phyloP scores from a whole-genome alignment of 2,888 invertebrate species.

The Tenthredo distinguenda region DNA sequence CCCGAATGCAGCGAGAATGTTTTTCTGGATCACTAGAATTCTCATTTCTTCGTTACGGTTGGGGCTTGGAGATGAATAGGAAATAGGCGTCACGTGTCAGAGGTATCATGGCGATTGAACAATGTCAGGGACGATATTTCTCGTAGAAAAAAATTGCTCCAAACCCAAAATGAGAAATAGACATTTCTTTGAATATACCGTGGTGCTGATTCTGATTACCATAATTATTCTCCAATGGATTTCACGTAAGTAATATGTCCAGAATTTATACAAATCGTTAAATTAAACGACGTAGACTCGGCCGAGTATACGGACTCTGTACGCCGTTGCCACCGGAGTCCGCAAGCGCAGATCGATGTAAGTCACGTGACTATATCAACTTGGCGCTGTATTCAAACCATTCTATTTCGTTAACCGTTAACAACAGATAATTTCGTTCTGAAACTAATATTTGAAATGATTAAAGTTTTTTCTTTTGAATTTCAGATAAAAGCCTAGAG shows the following conservation, averaged over 20 bases:
- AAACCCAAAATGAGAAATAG: conserved; percentile 66
- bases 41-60: background rate
- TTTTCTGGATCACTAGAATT: background rate
- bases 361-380: conserved; percentile 17
- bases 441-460: background rate
- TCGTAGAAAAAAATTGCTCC: conserved; percentile 59
- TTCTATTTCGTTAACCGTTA: background rate
- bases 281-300: conserved; percentile 30
- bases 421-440: background rate
- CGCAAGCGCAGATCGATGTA: conserved; percentile 22
- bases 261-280: background rate
- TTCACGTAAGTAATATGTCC: conserved; percentile 63
- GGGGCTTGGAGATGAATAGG: conserved; percentile 16
- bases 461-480: background rate
- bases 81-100: conserved; percentile 41
- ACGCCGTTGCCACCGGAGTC: conserved; percentile 1
- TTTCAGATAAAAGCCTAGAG: conserved; percentile 23
- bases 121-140: conserved; percentile 64
- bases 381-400: background rate
- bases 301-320: conserved; percentile 9
- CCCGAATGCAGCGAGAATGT: background rate
- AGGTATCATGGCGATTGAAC: conserved; percentile 67
- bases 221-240: conserved; percentile 62
- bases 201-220: conserved; percentile 62
- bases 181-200: conserved; percentile 61